Conservation (phyloP, 2,113 vertebrate genomes). For the Stigmatopora nigra region DNA sequence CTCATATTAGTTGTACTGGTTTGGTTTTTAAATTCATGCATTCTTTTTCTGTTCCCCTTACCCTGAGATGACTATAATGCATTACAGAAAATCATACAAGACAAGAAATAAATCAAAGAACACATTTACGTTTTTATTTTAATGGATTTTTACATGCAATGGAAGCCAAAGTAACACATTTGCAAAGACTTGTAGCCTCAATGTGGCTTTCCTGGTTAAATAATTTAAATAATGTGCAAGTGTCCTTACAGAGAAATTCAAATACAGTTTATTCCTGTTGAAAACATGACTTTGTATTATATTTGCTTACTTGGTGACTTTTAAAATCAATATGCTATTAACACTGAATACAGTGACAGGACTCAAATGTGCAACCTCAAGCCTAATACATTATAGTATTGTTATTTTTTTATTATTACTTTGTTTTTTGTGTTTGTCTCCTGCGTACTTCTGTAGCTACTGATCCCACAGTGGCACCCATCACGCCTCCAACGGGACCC, state of each 20-base stretch:
- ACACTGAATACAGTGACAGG: conserved; percentile 13
- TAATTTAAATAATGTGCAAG: too few species aligned
- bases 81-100: too few species aligned
- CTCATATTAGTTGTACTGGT: too few species aligned
- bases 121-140: not conserved
- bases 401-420: conserved; percentile 21
- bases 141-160: not conserved
- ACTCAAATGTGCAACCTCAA: conserved; percentile 18
- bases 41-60: too few species aligned
- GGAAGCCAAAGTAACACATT: not conserved
- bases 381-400: not conserved
- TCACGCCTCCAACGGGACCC: conserved; percentile 55
- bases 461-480: conserved; percentile 69
- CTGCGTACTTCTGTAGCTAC: conserved; percentile 68
- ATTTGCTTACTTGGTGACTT: not conserved
- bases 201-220: too few species aligned
- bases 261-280: not conserved
- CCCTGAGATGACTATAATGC: too few species aligned
- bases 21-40: too few species aligned
- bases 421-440: conserved; percentile 54
- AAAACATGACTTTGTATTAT: not conserved
- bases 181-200: not conserved
- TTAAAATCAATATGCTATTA: not conserved
- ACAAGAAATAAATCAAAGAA: not conserved
- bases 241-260: not conserved